Conservation (phyloP, 2,888 invertebrate genomes). For the Leistus spinibarbis region DNA sequence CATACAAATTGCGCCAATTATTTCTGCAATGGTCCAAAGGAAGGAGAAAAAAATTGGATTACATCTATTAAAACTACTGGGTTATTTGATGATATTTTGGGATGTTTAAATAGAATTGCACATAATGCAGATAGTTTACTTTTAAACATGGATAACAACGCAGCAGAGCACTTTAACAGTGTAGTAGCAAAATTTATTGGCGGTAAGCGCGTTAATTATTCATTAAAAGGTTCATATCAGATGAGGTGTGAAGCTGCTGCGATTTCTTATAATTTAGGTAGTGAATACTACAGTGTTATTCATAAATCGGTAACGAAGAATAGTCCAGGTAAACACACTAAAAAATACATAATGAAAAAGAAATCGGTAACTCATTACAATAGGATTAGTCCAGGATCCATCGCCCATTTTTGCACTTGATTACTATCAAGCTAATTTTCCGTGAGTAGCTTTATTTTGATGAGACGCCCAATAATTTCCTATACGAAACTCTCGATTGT, state of each 20-base stretch:
- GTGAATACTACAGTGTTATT: not conserved
- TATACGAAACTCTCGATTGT: no score
- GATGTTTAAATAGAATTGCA: constrained; percentile 8
- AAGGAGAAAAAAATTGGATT: constrained; percentile 6
- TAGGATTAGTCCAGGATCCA: no score
- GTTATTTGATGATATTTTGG: constrained; percentile 9
- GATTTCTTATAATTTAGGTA: not conserved
- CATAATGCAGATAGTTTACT: constrained; percentile 13
- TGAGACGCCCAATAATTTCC: no score
- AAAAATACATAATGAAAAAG: not conserved
- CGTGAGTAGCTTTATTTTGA: no score
- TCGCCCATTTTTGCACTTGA: no score
- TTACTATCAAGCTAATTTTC: no score
- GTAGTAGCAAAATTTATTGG: constrained; percentile 16
- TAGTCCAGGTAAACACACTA: constrained; percentile 9
- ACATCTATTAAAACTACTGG: constrained; percentile 2
- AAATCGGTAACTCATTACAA: no score
- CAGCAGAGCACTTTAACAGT: constrained; percentile 14
- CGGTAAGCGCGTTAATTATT: constrained; percentile 9
- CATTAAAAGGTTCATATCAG: not conserved
- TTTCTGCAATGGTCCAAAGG: not conserved
- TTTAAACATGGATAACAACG: constrained; percentile 9
- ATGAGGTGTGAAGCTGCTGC: constrained; percentile 16
- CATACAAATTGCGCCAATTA: not conserved
- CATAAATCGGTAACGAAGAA: not conserved